These are phyloP conservation scores for Dione juno DNA, from an alignment of 2,888 invertebrate species.

Conservation along the genomic window DNA sequence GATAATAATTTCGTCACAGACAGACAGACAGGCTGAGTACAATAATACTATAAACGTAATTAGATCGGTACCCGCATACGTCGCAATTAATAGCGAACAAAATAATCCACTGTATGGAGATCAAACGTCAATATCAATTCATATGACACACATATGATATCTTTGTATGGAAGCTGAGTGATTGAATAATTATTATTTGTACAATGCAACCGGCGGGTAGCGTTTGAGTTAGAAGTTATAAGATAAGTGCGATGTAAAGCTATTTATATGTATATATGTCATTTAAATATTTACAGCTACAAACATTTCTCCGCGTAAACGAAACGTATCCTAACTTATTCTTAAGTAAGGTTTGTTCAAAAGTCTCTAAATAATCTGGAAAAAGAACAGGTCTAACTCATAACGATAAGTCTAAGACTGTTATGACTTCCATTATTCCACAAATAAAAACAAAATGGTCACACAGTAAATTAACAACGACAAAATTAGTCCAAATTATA, in stretches of 20 bases:
- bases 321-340: too few species aligned
- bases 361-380: too few species aligned
- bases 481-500: constrained; percentile 14
- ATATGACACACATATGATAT: constrained; percentile 51
- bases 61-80: constrained; percentile 44
- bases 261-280: background rate
- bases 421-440: background rate
- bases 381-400: too few species aligned
- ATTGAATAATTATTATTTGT: constrained; percentile 62
- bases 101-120: constrained; percentile 53
- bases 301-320: background rate
- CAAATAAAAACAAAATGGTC: background rate
- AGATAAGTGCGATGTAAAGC: background rate
- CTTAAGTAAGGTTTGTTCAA: too few species aligned
- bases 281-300: background rate
- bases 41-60: constrained; percentile 34
- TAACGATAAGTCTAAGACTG: background rate
- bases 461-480: background rate
- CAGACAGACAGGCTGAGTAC: background rate
- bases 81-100: constrained; percentile 42
- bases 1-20: constrained; percentile 12
- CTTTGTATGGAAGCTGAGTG: constrained; percentile 59
- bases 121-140: constrained; percentile 72
- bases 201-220: constrained; percentile 46
- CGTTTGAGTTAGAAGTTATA: background rate